Evolutionary conservation across 2,113 vertebrate genomes (phyloP), one percentile per base, ranked within the genome.

Genomic region (Abramis brama): DNA sequence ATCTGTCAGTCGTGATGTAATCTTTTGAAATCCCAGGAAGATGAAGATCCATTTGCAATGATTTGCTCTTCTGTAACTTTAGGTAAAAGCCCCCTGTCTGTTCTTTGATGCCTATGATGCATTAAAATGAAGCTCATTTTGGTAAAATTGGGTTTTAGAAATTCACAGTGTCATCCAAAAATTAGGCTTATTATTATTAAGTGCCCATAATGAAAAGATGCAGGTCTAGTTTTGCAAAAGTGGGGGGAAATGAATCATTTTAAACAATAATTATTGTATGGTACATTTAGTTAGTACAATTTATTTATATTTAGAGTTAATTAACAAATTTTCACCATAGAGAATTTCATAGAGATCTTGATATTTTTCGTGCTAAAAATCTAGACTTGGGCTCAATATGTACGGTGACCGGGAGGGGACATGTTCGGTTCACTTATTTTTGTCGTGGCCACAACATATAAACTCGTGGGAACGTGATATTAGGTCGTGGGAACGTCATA

Each of bases 1-100:
- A 77, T 33, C 50, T 55, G 75, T 55, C 25, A 52, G 27, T 77
- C 75, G 43, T 77, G 75, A 77, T 77, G 75, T 55, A 77, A 77
- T 43, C 68, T 12, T 71, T 10, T 71, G 36, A 71, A 71, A 71
- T 71, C 27, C 25, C 47, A 55, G 10, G 17, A 12, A 33, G 45
- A 77, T 77, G n/a, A 76, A 30, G 0, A 77, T 50, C 2, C 7
- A 30, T 77, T 77, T 55, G 27, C 25, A 17, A 1, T 27, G 73
- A n/a, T 27, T 25, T n/a, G 11, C 6, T 75, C 23, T 43, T 0
- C 43, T 50, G 23, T 25, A 50, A 45, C 73, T 47, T 75, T 9
- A 75, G 23, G 66, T 36, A 21, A 19, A 36, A 70, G 30, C 4
- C 8, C 66, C 17, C 0, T 39, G 33, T 71, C 33, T 71, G 33